A percentile compares a stretch with the other conserved stretches of the same genome.
Conservation (phyloP, 1,140 invertebrate genomes). For the Phthorimaea operculella region DNA sequence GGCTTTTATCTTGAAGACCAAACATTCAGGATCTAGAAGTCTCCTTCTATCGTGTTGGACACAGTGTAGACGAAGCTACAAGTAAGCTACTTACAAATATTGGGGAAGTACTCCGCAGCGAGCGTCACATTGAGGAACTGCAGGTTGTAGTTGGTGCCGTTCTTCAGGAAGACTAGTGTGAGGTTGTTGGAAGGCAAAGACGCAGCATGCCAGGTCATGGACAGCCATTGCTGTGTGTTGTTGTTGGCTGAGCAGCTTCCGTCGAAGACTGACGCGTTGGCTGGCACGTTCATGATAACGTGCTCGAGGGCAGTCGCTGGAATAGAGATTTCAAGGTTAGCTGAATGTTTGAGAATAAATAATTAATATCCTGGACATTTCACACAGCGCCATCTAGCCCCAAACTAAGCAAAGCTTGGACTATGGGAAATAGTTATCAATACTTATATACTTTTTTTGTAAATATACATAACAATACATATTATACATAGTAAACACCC, state of each 20-base stretch:
- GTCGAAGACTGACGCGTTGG: constrained; percentile 35
- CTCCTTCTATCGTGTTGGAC: no score
- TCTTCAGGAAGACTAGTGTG: constrained; percentile 60
- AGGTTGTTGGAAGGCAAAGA: constrained; percentile 35
- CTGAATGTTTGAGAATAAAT: no score
- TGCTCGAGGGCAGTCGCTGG: constrained; percentile 31
- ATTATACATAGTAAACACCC: no score
- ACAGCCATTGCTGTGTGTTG: constrained; percentile 50
- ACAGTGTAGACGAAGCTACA: no score
- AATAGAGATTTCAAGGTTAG: not conserved
- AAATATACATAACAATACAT: no score
- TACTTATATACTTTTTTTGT: no score
- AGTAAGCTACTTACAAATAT: constrained; percentile 38
- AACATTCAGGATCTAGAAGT: no score
- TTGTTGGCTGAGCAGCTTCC: constrained; percentile 55
- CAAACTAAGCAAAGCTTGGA: no score
- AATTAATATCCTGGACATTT: no score
- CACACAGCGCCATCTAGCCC: no score
- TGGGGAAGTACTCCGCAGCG: constrained; percentile 30
- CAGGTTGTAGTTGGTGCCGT: constrained; percentile 49
- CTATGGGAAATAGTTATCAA: no score
- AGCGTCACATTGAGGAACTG: constrained; percentile 40
- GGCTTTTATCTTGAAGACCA: no score
- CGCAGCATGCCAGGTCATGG: constrained; percentile 52
- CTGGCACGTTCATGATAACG: constrained; percentile 59